Conservation (phyloP, 2,888 invertebrate species). For the Spodoptera picta region DNA sequence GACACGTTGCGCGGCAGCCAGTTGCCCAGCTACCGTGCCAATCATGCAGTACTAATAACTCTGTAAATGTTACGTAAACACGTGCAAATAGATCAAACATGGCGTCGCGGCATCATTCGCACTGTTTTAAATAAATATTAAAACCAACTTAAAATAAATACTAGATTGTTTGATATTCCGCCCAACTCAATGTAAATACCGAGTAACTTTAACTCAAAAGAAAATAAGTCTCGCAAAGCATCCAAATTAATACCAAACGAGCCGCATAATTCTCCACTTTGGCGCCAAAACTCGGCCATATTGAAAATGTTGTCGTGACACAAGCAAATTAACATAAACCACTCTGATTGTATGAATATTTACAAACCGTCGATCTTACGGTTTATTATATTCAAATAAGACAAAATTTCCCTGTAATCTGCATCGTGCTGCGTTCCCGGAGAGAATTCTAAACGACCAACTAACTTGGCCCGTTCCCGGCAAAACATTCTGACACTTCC, state of each 20-base stretch:
- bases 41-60: no score
- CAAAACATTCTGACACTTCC: conserved; percentile 3
- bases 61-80: no score
- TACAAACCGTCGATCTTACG: conserved; percentile 57
- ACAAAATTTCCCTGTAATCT: conserved; percentile 57
- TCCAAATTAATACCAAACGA: conserved; percentile 51
- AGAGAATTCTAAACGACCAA: conserved; percentile 43
- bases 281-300: conserved; percentile 57
- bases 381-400: conserved; percentile 63
- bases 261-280: conserved; percentile 52
- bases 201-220: conserved; percentile 21
- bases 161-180: conserved; percentile 5
- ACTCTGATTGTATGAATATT: conserved; percentile 63
- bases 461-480: conserved; percentile 9
- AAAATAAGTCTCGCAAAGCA: conserved; percentile 41
- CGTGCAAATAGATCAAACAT: conserved; percentile 6
- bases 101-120: not conserved
- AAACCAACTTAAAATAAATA: conserved; percentile 7
- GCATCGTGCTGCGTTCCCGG: conserved; percentile 42
- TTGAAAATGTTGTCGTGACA: conserved; percentile 57
- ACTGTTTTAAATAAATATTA: conserved; percentile 6
- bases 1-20: no score
- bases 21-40: no score
- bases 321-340: conserved; percentile 58
- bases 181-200: conserved; percentile 4